These are phyloP conservation scores for Lithobates sylvaticus DNA, from an alignment of 2,797 vertebrate species.

Conservation along the genomic window DNA sequence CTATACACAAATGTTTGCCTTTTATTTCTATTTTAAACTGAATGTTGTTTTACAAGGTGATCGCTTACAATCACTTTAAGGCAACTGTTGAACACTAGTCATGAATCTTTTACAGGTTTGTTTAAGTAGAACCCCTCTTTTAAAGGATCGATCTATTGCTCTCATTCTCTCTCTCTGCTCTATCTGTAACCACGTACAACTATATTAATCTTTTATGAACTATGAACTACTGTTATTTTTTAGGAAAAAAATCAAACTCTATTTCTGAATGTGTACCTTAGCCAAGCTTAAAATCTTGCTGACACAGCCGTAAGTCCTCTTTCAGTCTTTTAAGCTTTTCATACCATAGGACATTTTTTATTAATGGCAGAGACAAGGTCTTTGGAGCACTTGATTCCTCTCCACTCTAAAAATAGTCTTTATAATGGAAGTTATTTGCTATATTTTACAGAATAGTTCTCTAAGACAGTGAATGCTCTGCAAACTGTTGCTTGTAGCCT, in stretches of 20 bases:
- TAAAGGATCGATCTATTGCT: background rate
- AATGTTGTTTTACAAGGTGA: too few species aligned
- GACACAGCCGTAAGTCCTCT: constrained; percentile 46
- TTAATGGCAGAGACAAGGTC: constrained; percentile 53
- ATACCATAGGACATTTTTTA: constrained; percentile 53
- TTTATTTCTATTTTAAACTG: too few species aligned
- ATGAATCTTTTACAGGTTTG: background rate
- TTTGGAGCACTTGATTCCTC: constrained; percentile 41
- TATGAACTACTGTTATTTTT: background rate
- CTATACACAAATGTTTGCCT: too few species aligned
- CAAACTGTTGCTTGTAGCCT: constrained; percentile 25
- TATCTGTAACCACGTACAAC: background rate
- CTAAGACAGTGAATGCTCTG: constrained; percentile 12
- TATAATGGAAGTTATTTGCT: constrained; percentile 52
- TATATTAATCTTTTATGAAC: constrained; percentile 5
- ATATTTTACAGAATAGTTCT: constrained; percentile 27
- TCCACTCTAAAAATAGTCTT: constrained; percentile 48
- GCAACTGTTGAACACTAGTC: background rate
- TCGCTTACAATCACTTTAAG: too few species aligned
- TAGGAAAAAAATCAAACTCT: constrained; percentile 38
- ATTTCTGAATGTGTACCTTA: constrained; percentile 34
- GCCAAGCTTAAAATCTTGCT: constrained; percentile 54
- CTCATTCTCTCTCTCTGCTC: background rate
- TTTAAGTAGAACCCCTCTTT: background rate
- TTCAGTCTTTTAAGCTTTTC: constrained; percentile 49